These are phyloP conservation scores for Stenotaenia linearis DNA, from an alignment of 2,888 invertebrate species.

Conservation along the genomic window DNA sequence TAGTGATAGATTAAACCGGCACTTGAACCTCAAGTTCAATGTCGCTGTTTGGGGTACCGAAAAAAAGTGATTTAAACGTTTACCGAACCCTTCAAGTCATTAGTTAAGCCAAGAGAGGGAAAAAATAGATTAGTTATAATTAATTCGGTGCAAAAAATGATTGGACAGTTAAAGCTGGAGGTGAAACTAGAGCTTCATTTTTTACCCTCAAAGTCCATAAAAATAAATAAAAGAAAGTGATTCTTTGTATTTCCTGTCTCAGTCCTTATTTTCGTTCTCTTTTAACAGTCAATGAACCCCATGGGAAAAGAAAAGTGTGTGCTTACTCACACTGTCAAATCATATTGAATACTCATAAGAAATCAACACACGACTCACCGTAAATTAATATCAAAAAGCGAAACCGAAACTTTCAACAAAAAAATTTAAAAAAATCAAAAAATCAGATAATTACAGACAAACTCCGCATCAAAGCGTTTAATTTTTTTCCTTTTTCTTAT, in stretches of 20 bases:
- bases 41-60: neutral
- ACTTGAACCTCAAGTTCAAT: neutral
- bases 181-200: neutral
- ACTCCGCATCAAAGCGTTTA: no score
- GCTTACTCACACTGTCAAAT: slow-evolving; percentile 20
- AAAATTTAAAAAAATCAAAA: neutral
- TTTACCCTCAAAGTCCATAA: neutral
- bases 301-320: neutral
- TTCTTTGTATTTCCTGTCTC: slow-evolving; percentile 13
- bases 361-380: neutral
- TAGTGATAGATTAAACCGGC: no score
- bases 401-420: neutral
- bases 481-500: no score
- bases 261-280: slow-evolving; percentile 5
- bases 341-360: slow-evolving; percentile 3
- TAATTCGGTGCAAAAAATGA: neutral
- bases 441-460: neutral
- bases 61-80: neutral
- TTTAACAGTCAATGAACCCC: slow-evolving; percentile 17
- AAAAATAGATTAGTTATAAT: neutral
- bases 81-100: neutral
- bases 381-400: neutral
- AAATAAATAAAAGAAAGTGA: neutral
- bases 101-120: neutral
- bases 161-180: neutral